These are phyloP conservation scores for Sepiola atlantica DNA, from an alignment of 2,888 invertebrate species.

Conservation along the genomic window DNA sequence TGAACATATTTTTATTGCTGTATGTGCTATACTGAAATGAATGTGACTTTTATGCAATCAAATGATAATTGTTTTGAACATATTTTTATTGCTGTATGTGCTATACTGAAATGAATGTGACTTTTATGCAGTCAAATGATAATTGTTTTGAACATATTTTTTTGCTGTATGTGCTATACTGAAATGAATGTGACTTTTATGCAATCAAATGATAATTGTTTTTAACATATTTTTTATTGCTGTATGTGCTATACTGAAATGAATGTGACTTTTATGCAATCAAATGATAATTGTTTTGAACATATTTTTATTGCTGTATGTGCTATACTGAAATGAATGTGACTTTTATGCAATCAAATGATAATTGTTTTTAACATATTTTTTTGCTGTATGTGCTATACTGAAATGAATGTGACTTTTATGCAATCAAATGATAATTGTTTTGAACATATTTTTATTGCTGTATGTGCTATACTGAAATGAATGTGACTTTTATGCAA, in stretches of 20 bases:
- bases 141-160: not conserved
- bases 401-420: not conserved
- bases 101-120: not conserved
- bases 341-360: not conserved
- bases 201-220: not conserved
- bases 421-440: not conserved
- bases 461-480: not conserved
- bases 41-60: not conserved
- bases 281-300: not conserved
- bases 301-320: not conserved
- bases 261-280: accelerated
- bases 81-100: not conserved
- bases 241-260: not conserved
- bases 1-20: not conserved
- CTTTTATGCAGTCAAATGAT: not conserved
- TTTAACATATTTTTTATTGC: too few relatives aligned
- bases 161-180: not conserved
- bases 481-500: not conserved
- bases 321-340: not conserved
- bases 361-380: not conserved
- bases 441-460: not conserved
- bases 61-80: not conserved
- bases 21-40: not conserved
- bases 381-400: not conserved
- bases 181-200: not conserved